These are phyloP conservation scores for Caenorhabditis brenneri DNA, from an alignment of 1,140 invertebrate species.

Conservation along the genomic window DNA sequence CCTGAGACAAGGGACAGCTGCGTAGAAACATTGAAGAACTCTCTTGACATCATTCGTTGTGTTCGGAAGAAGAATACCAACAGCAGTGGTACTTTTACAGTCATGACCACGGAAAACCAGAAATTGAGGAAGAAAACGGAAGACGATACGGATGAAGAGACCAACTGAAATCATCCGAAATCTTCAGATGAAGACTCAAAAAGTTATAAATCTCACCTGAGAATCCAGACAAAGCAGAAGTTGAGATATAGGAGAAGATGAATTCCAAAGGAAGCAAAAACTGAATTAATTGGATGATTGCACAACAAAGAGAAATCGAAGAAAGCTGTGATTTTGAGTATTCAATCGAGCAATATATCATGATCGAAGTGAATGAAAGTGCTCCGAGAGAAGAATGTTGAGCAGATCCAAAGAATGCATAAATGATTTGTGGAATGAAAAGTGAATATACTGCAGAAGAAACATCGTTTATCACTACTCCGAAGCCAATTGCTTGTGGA, in stretches of 20 bases:
- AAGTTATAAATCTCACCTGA: background rate
- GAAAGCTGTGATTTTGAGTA: conserved; percentile 3
- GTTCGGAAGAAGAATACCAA: background rate
- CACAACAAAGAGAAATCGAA: conserved; percentile 14
- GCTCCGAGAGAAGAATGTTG: conserved; percentile 9
- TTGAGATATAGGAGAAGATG: conserved; percentile 23
- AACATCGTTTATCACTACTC: conserved; percentile 24
- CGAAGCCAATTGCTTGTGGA: conserved; percentile 14
- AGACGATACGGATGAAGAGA: background rate
- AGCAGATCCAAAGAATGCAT: conserved; percentile 2
- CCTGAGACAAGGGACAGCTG: conserved; percentile 11
- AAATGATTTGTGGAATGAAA: conserved; percentile 36
- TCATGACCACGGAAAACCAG: conserved; percentile 17
- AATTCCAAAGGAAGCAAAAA: conserved; percentile 23
- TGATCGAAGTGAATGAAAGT: background rate
- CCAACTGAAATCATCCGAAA: background rate
- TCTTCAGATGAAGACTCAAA: background rate
- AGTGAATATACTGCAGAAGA: background rate
- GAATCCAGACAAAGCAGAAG: conserved; percentile 18
- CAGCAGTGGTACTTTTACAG: conserved; percentile 9
- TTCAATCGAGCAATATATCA: conserved; percentile 21
- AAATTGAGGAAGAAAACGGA: conserved; percentile 24
- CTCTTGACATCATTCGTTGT: conserved; percentile 11
- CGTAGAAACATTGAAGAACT: conserved; percentile 32
- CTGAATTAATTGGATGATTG: background rate